phyloP scores from a whole-genome alignment of 2,113 vertebrate species.

The Hypanus sabinus region DNA sequence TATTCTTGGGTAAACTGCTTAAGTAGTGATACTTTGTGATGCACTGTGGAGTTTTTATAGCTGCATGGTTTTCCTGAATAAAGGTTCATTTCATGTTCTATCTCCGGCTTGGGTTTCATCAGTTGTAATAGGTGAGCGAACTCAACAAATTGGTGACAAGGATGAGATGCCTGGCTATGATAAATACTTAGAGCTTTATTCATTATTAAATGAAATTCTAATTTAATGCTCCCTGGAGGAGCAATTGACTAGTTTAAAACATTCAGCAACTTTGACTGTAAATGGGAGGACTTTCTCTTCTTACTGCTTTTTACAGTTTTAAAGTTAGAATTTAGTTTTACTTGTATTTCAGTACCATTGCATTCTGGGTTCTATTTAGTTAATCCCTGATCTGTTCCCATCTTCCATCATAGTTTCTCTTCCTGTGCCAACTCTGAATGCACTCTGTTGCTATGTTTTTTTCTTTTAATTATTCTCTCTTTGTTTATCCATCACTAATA shows the following conservation, averaged over 20 bases:
- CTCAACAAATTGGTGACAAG: too few relatives aligned
- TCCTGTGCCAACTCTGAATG: neutral
- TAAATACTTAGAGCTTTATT: too few relatives aligned
- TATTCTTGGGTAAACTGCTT: too few relatives aligned
- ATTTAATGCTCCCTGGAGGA: neutral
- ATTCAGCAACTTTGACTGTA: neutral
- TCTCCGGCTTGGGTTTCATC: too few relatives aligned
- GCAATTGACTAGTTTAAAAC: too few relatives aligned
- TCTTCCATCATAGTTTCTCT: neutral
- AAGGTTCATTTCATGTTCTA: too few relatives aligned
- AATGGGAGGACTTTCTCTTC: neutral
- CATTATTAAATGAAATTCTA: neutral
- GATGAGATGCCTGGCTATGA: too few relatives aligned
- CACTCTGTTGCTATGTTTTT: neutral
- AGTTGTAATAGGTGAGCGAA: too few relatives aligned
- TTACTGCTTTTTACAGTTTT: neutral
- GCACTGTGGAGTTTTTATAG: too few relatives aligned
- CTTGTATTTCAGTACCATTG: neutral
- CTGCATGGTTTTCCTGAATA: too few relatives aligned
- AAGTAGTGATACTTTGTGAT: too few relatives aligned
- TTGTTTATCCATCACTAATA: too few relatives aligned
- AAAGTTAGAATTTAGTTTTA: neutral
- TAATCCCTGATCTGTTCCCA: neutral
- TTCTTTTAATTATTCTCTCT: neutral
- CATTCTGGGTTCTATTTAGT: neutral